phyloP scores from a whole-genome alignment of 2,113 vertebrate genomes.

The Urocynchramus pylzowi region DNA sequence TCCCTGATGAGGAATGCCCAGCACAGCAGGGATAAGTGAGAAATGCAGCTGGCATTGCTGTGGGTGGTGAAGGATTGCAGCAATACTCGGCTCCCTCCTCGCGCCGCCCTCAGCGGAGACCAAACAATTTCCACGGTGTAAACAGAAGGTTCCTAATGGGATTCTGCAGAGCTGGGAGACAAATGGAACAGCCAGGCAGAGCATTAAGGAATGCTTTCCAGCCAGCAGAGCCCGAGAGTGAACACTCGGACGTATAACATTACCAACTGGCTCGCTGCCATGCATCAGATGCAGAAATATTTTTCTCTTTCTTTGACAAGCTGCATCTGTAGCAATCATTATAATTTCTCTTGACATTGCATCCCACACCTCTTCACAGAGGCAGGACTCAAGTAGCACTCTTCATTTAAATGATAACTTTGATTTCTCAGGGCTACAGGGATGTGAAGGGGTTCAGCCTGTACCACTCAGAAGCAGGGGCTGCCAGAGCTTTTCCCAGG shows the following conservation, averaged over 20 bases:
- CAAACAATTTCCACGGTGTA: slow-evolving; percentile 18
- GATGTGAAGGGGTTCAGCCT: neutral
- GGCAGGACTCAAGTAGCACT: slow-evolving; percentile 19
- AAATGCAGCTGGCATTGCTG: neutral
- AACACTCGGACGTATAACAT: slow-evolving; percentile 39
- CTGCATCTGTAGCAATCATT: slow-evolving; percentile 44
- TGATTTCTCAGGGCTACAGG: neutral
- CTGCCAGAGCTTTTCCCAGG: neutral
- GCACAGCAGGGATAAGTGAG: neutral
- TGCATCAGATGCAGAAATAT: neutral
- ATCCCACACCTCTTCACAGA: neutral
- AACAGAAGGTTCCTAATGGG: slow-evolving; percentile 31
- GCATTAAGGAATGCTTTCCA: slow-evolving; percentile 42
- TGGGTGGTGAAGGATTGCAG: slow-evolving; percentile 7
- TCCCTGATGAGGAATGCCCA: neutral
- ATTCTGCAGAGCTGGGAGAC: slow-evolving; percentile 56
- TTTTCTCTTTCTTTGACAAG: slow-evolving; percentile 25
- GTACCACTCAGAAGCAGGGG: neutral
- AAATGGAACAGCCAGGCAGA: slow-evolving; percentile 9
- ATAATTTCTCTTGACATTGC: slow-evolving; percentile 38
- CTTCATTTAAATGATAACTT: slow-evolving; percentile 28
- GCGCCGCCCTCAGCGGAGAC: neutral
- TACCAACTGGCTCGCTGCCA: slow-evolving; percentile 28
- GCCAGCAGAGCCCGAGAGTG: slow-evolving; percentile 6
- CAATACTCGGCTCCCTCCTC: neutral